A percentile compares a stretch with the other conserved stretches of the same genome.
phyloP scores from a whole-genome alignment of 2,888 invertebrate genomes.

The Deilephila elpenor region DNA sequence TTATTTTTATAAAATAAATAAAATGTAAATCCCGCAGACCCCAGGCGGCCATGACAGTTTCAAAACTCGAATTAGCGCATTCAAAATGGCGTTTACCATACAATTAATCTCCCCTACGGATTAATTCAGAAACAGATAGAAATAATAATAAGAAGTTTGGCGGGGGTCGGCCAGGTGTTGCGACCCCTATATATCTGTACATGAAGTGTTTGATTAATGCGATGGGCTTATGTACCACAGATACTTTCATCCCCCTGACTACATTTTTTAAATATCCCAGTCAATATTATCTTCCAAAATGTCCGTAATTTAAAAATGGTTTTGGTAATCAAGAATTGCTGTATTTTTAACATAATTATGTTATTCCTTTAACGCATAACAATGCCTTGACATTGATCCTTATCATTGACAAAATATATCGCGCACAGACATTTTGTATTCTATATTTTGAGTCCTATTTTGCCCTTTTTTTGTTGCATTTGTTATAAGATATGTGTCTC shows the following conservation, averaged over 20 bases:
- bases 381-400: no score
- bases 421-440: no score
- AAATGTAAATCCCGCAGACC: neutral
- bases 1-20: neutral
- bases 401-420: no score
- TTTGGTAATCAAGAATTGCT: neutral
- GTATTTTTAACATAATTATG: no score
- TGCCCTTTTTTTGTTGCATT: no score
- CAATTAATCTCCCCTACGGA: constrained; percentile 81
- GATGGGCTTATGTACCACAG: constrained; percentile 13
- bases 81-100: constrained; percentile 80
- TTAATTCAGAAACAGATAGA: constrained; percentile 84
- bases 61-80: constrained; percentile 70
- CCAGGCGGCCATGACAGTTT: constrained; percentile 29
- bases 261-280: neutral
- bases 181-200: constrained; percentile 69
- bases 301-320: neutral
- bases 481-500: no score
- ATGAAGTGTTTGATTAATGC: constrained; percentile 29
- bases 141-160: constrained; percentile 78
- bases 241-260: neutral
- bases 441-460: no score
- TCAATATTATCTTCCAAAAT: neutral
- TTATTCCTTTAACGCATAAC: no score
- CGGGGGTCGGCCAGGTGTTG: constrained; percentile 78